Evolutionary conservation across 1,140 invertebrate genomes (phyloP), one percentile per base, ranked within the genome.

Genomic region (Drosophila paulistorum): DNA sequence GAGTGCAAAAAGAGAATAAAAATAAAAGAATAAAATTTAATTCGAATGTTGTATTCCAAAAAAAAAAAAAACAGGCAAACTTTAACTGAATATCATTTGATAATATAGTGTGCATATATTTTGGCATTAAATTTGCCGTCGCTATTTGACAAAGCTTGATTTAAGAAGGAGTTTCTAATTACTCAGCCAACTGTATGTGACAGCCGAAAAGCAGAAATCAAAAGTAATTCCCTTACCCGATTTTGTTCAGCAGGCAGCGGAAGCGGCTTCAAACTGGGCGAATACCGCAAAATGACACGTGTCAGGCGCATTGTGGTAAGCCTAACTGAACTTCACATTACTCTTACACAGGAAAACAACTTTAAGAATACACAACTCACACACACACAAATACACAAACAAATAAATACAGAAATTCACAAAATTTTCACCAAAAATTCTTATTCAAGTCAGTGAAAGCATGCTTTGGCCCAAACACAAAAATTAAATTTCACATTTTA

Each of bases 211-310:
- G 45, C n/a, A 39, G 57, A 9, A 59, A 20, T 59, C 57, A 59
- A 59, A 59, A 59, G 33, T 59, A 37, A 39, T 59, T 59, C 57
- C 57, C 33, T 37, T 20, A 20, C 33, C 57, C 14, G 14, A 23
- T n/a, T 62, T 62, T 62, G 59, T 42, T 42, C 9, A n/a, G 6
- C 33, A 11, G 23, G 55, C 23, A 10, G 35, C 17, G 39, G 37
- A 39, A 14, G 39, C 37, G 59, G 85, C 74, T 68, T 89, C 68
- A 87, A 87, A 67, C 81, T 86, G 86, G 85, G 75, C 64, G 79
- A 90, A 61, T 90, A 90, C 73, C 85, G 81, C 71, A 90, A 85
- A 86, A 90, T 90, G 85, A 90, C 85, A 90, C 85, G 85, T 86
- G 85, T 90, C 69, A 84, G 85, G 86, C 85, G 85, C 65, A 90